Base-by-base conservation (phyloP, 2,113 vertebrate species). In the Gopherus flavomarginatus region DNA sequence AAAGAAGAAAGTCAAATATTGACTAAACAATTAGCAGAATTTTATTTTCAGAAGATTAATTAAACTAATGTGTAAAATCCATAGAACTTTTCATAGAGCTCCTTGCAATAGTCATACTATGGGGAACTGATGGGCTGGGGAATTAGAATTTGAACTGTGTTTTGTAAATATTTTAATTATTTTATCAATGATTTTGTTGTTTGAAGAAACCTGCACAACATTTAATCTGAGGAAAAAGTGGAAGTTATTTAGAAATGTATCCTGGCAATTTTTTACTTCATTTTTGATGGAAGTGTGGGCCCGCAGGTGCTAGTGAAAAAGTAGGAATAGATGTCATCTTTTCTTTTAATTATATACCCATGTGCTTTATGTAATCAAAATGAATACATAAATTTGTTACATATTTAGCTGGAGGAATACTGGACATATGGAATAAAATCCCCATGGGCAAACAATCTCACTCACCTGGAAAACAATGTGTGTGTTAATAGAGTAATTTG, bases 401-500 rank as follows among this genome's bases (percentile, higher is more conserved):
- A 94, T 92, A 90, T 93, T 97, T 96, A 81, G 82, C 97, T 53
- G 90, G 89, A 98, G 87, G 93, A 97, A 96, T 56, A 93, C 81
- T 93, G 97, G 94, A 93, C 96, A 96, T 97, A 96, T 57, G 94
- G 95, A 97, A 96, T 82, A 54, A 94, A 96, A 98, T 59, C 87
- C 95, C 50, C 49, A 35, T 84, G 92, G 85, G 91, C 95, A 97
- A 98, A 95, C 72, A 83, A 95, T 96, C 96, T 95, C 81, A 94
- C 47, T 97, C 92, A 97, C 93, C 97, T 98, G 90, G 89, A 98
- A 96, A 97, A 90, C 94, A 97, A 89, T 69, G 86, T 38, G 89
- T 75, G 89, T 89, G 95, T 93, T 97, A 97, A 98, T 95, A 88
- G 85, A 96, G 94, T 92, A 96, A 97, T 97, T 92, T 96, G 92